Conservation (phyloP, 2,797 vertebrate genomes). For the Trachops cirrhosus region DNA sequence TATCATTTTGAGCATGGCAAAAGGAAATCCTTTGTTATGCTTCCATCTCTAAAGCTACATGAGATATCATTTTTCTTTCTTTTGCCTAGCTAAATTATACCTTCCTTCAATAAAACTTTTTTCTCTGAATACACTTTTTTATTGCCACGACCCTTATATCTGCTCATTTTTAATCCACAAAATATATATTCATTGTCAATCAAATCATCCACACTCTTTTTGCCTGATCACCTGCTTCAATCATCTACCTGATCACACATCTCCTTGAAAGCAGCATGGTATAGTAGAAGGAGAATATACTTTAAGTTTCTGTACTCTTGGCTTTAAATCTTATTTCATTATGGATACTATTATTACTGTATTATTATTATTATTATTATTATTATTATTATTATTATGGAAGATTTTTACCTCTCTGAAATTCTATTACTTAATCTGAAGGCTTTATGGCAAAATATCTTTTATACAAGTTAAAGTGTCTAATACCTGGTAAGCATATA, state of each 20-base stretch:
- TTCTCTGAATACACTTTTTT: not conserved
- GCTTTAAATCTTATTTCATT: not conserved
- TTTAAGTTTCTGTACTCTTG: not conserved
- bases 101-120: not conserved
- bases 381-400: not conserved
- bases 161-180: not conserved
- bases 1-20: not conserved
- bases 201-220: not conserved
- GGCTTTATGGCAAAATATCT: not conserved
- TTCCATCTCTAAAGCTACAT: not conserved
- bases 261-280: not conserved
- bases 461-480: not conserved
- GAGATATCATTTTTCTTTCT: not conserved
- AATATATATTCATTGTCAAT: not conserved
- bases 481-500: not conserved
- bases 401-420: not conserved
- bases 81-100: not conserved
- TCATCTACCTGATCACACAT: not conserved
- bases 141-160: not conserved
- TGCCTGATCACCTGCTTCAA: not conserved
- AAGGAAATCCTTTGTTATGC: not conserved
- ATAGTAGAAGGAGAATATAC: not conserved
- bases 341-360: not conserved
- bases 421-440: not conserved
- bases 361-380: too few species aligned